Evolutionary conservation across 2,113 vertebrate species (phyloP), one percentile per base, ranked within the genome.

Genomic region (Calypte anna): DNA sequence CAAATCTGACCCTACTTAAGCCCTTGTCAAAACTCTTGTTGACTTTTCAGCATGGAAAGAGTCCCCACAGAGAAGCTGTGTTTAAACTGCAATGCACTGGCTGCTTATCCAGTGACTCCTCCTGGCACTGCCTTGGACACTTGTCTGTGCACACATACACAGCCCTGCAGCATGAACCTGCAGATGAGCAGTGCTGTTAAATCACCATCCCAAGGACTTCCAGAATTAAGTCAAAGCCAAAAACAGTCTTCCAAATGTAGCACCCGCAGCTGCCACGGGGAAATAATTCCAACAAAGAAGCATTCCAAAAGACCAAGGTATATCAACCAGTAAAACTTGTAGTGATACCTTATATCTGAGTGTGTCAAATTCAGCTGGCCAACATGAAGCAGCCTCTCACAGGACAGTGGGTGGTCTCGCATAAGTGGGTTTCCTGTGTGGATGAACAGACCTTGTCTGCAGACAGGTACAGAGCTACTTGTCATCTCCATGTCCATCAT

Each of bases 281-380:
- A 87, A 87, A 61, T 3, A 54, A 46, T 54, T 40, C 19, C 28
- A 84, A 14, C 36, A 77, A 28, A 55, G 59, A 66, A 51, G 36
- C 59, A 15, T 22, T 88, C 53, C 43, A 53, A 62, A 84, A 68
- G 36, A 66, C 62, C 61, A 36, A 40, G 62, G 48, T 27, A 24
- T 8, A 69, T 4, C 27, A 63, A 50, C 2, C 2, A 6, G 40
- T 12, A 38, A 27, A 68, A 55, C 5, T 14, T 31, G 67, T 28
- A 82, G 48, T 2, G 5, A 33, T 98, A 99, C 98, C 98, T 98
- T 79, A 96, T 83, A 54, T 98, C 98, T 2, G 97, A 96, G 91
- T 98, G 98, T 3, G 97, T 92, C 90, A 96, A n/a, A 64, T 97
- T 97, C 94, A 96, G 98, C 97, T 96, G 98, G 89, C 68, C 97